Conservation (phyloP, 2,888 invertebrate genomes). For the Steinernema hermaphroditum region DNA sequence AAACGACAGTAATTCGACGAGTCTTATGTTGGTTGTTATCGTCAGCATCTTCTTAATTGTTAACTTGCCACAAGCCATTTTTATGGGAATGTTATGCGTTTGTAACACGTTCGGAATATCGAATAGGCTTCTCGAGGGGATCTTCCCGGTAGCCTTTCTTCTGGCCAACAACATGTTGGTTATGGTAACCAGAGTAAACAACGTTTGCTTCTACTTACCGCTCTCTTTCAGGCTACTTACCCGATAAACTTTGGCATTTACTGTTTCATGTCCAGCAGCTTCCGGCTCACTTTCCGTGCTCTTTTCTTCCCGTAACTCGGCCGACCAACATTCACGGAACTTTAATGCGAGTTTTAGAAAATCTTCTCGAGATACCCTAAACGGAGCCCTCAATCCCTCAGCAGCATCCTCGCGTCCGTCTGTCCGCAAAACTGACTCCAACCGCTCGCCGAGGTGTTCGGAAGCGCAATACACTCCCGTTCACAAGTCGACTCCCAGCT, state of each 20-base stretch:
- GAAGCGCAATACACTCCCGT: slow-evolving; percentile 15
- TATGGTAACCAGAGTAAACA: slow-evolving; percentile 71
- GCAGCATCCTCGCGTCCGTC: slow-evolving; percentile 15
- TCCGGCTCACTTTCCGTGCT: slow-evolving; percentile 86
- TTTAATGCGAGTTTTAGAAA: background rate
- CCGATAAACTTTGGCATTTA: slow-evolving; percentile 90
- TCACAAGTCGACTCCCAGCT: slow-evolving; percentile 3
- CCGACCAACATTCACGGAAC: background rate
- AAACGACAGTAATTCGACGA: slow-evolving; percentile 66
- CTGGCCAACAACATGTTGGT: slow-evolving; percentile 77
- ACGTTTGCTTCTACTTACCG: too few species aligned
- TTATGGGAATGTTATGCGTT: slow-evolving; percentile 55
- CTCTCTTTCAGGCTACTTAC: slow-evolving; percentile 77
- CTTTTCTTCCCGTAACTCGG: slow-evolving; percentile 71
- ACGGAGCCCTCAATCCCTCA: slow-evolving; percentile 7
- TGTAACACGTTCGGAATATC: slow-evolving; percentile 59
- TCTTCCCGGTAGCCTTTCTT: slow-evolving; percentile 56
- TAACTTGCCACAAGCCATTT: slow-evolving; percentile 69
- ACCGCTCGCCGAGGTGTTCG: slow-evolving; percentile 1
- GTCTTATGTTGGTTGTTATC: slow-evolving; percentile 69
- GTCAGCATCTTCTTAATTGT: slow-evolving; percentile 70
- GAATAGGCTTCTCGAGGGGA: slow-evolving; percentile 49
- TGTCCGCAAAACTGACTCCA: slow-evolving; percentile 27
- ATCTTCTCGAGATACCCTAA: slow-evolving; percentile 4
- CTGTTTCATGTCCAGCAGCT: slow-evolving; percentile 86